Conservation (phyloP, 1,140 invertebrate species). For the Chironomus striatipennis region DNA sequence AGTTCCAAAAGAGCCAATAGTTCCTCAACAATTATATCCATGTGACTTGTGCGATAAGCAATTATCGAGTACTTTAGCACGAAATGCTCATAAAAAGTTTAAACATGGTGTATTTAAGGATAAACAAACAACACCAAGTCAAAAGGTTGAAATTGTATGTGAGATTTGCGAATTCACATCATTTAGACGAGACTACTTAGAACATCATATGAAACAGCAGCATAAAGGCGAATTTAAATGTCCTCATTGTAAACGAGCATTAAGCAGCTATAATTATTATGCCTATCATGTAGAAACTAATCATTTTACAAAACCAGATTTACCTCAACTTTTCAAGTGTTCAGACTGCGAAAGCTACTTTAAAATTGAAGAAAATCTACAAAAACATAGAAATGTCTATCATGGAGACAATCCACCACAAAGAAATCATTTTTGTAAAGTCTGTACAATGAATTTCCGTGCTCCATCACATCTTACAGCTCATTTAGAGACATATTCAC, state of each 20-base stretch:
- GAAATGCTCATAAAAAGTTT: background rate
- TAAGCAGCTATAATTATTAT: background rate
- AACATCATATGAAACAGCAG: background rate
- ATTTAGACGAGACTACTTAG: background rate
- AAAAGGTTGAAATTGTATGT: background rate
- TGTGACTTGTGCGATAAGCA: background rate
- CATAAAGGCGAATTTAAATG: background rate
- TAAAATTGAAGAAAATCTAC: constrained; percentile 15
- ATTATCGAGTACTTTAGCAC: background rate
- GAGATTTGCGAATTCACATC: background rate
- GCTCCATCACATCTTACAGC: background rate
- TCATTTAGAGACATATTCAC: background rate
- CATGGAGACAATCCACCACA: background rate
- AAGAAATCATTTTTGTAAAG: background rate
- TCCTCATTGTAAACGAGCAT: background rate
- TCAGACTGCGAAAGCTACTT: background rate
- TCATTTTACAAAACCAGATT: background rate
- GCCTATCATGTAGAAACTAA: background rate
- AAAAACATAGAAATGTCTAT: background rate
- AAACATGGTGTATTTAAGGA: background rate
- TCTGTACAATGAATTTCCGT: background rate
- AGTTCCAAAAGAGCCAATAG: background rate
- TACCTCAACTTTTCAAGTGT: background rate
- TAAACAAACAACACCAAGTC: background rate
- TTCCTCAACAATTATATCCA: background rate